Conservation (phyloP, 2,797 vertebrate species). For the Momotus momota region DNA sequence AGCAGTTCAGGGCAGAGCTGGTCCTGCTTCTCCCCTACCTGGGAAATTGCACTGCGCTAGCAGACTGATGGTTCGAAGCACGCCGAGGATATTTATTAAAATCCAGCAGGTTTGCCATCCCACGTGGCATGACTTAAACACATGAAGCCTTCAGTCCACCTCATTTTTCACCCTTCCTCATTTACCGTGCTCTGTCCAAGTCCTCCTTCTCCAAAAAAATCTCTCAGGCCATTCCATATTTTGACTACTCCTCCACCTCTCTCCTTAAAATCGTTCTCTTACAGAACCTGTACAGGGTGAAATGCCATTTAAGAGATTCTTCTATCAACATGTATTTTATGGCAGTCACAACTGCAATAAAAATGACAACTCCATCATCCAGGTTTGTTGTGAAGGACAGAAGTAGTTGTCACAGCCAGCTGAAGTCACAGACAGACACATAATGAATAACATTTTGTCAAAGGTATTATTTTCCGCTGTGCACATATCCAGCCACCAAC, state of each 20-base stretch:
- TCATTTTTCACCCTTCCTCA: background rate
- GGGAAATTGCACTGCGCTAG: background rate
- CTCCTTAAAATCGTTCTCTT: background rate
- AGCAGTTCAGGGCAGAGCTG: background rate
- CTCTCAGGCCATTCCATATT: background rate
- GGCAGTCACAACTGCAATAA: background rate
- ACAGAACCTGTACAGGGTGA: background rate
- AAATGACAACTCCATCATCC: constrained; percentile 15
- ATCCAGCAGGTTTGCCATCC: background rate
- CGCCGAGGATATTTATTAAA: background rate
- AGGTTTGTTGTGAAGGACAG: background rate
- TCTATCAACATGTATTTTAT: background rate
- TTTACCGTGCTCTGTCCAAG: background rate
- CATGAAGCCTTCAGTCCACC: background rate
- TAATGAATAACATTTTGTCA: background rate
- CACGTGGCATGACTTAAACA: background rate
- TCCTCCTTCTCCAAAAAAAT: background rate
- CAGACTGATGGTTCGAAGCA: background rate
- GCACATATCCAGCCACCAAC: background rate
- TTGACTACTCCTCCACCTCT: background rate
- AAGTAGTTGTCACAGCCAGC: background rate
- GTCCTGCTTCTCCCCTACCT: constrained; percentile 9
- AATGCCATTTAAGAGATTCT: background rate
- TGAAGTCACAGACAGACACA: background rate
- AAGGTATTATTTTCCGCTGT: background rate